These are phyloP conservation scores for Spisula subtruncata DNA, from an alignment of 2,888 invertebrate genomes.

Conservation along the genomic window DNA sequence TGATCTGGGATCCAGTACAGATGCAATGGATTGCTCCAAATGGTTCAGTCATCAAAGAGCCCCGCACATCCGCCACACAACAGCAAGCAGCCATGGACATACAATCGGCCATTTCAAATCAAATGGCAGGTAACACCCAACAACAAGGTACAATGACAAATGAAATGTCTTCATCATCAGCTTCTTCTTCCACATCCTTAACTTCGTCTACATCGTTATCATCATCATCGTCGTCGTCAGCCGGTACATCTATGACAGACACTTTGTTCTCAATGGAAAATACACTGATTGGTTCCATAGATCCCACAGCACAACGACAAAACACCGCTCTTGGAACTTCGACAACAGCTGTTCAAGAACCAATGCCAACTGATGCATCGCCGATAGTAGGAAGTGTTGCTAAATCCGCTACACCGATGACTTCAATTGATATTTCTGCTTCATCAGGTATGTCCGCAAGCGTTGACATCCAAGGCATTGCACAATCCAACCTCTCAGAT, in stretches of 20 bases:
- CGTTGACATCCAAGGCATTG: background rate
- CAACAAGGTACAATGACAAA: background rate
- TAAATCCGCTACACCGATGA: background rate
- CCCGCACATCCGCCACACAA: background rate
- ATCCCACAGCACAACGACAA: background rate
- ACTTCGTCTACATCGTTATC: too few relatives aligned
- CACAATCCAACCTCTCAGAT: constrained; percentile 30
- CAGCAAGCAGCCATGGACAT: background rate
- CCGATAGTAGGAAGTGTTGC: background rate
- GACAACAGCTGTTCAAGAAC: background rate
- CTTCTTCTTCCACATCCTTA: too few relatives aligned
- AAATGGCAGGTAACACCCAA: background rate
- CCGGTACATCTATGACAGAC: background rate
- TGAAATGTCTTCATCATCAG: background rate
- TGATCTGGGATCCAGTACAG: constrained; percentile 42
- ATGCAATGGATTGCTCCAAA: constrained; percentile 27
- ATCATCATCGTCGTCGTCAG: background rate
- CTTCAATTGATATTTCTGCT: background rate
- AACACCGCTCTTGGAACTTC: background rate
- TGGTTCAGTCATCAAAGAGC: background rate
- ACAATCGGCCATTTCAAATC: background rate
- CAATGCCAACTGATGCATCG: background rate
- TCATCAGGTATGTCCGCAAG: background rate
- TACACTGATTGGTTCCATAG: background rate
- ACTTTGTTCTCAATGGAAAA: background rate